phyloP scores from a whole-genome alignment of 2,113 vertebrate genomes.

The Anoura caudifer region DNA sequence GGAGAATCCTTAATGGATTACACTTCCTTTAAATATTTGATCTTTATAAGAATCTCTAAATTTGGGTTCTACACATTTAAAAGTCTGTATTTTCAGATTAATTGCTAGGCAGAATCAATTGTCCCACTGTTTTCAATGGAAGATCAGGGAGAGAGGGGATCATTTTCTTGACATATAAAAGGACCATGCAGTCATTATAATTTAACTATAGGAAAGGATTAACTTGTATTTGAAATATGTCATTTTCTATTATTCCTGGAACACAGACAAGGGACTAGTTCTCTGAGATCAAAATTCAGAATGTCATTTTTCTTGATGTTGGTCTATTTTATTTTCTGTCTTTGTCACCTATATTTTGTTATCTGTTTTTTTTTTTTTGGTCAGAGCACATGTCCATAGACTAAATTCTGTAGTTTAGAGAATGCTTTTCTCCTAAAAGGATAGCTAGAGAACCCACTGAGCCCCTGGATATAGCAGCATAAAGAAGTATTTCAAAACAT shows the following conservation, averaged over 20 bases:
- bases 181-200: slow-evolving; percentile 4
- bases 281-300: slow-evolving; percentile 5
- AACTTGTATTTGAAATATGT: slow-evolving; percentile 1
- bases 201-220: slow-evolving; percentile 25
- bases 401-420: background rate
- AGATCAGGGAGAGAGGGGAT: background rate
- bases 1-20: background rate
- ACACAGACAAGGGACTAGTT: background rate
- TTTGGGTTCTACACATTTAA: slow-evolving; percentile 6
- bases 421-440: background rate
- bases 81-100: slow-evolving; percentile 7
- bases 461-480: too few species aligned
- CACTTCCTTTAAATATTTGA: background rate
- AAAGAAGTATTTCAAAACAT: background rate
- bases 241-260: slow-evolving; percentile 13
- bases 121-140: slow-evolving; percentile 5
- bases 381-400: background rate
- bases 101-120: slow-evolving; percentile 31
- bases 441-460: background rate
- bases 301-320: slow-evolving; percentile 13
- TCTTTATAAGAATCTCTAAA: background rate
- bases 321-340: background rate
- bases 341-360: background rate
- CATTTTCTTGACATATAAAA: slow-evolving; percentile 35
- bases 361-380: background rate